phyloP scores from a whole-genome alignment of 2,797 vertebrate genomes.

The Taenioides sp. region DNA sequence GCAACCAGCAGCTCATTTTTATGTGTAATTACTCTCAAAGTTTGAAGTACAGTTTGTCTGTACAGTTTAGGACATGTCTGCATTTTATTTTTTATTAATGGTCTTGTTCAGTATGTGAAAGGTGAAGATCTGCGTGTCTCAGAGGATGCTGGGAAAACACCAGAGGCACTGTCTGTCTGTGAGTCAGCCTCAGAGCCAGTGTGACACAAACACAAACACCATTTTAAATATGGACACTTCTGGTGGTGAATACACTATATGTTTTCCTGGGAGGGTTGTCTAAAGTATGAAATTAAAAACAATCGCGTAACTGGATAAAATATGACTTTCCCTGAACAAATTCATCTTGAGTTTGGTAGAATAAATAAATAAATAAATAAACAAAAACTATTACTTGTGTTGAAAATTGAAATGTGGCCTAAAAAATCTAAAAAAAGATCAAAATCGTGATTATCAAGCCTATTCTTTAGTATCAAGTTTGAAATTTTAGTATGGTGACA shows the following conservation, averaged over 20 bases:
- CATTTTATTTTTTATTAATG: conserved; percentile 8
- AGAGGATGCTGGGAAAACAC: conserved; percentile 17
- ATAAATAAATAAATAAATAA: too few species aligned
- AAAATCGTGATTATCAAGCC: too few species aligned
- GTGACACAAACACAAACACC: conserved; percentile 14
- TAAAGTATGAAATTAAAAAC: not conserved
- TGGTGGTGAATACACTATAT: not conserved
- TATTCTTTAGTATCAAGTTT: too few species aligned
- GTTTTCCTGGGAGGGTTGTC: not conserved
- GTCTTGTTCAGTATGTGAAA: not conserved
- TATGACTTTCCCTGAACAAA: too few species aligned
- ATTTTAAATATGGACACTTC: not conserved
- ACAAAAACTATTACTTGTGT: too few species aligned
- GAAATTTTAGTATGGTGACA: too few species aligned
- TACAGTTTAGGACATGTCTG: not conserved
- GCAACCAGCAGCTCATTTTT: conserved; percentile 6
- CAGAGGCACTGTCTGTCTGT: conserved; percentile 7
- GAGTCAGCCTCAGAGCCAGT: conserved; percentile 12
- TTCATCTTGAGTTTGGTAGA: not conserved
- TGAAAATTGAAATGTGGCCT: too few species aligned
- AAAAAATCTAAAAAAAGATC: too few species aligned
- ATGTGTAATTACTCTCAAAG: conserved; percentile 3
- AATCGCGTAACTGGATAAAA: too few species aligned
- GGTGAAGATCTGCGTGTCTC: not conserved
- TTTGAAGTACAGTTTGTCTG: not conserved